These are phyloP conservation scores for Capromys pilorides DNA, from an alignment of 2,797 vertebrate genomes.

Conservation along the genomic window DNA sequence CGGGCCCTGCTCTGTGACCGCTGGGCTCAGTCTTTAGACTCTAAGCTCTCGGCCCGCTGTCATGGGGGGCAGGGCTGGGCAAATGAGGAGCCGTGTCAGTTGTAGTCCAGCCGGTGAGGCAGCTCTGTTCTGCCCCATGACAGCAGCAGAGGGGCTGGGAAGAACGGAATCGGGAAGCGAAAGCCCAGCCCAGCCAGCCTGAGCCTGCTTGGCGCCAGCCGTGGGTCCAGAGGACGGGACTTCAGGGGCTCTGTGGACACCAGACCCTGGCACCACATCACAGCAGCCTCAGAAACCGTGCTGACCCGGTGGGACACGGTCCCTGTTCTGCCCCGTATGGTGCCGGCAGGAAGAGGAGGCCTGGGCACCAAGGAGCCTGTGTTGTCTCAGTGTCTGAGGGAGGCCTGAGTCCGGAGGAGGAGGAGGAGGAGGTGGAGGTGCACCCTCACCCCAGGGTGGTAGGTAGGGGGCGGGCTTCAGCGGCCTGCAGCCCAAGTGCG, in stretches of 20 bases:
- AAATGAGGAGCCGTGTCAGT: background rate
- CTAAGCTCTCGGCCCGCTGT: background rate
- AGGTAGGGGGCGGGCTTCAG: constrained; percentile 8
- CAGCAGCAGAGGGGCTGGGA: fast-evolving
- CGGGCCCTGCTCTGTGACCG: background rate
- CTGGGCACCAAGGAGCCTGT: constrained; percentile 22
- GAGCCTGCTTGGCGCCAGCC: no score
- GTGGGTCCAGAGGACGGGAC: background rate
- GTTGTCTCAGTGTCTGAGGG: background rate
- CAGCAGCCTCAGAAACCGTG: background rate
- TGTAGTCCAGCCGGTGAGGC: background rate
- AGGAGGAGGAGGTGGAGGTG: background rate
- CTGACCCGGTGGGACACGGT: background rate
- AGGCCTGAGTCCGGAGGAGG: background rate
- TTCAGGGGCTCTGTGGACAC: background rate
- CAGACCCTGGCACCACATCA: background rate
- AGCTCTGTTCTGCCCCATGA: background rate
- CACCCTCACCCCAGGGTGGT: background rate
- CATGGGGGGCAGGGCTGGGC: background rate
- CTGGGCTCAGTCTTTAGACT: background rate
- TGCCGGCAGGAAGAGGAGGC: constrained; percentile 53
- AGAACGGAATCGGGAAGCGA: fast-evolving
- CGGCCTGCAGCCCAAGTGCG: constrained; percentile 76
- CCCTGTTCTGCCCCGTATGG: fast-evolving
- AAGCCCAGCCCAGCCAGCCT: background rate